A percentile compares a stretch with the other conserved stretches of the same genome.
Evolutionary conservation across 2,888 invertebrate genomes (phyloP).

Genomic region (Torymus texanus): DNA sequence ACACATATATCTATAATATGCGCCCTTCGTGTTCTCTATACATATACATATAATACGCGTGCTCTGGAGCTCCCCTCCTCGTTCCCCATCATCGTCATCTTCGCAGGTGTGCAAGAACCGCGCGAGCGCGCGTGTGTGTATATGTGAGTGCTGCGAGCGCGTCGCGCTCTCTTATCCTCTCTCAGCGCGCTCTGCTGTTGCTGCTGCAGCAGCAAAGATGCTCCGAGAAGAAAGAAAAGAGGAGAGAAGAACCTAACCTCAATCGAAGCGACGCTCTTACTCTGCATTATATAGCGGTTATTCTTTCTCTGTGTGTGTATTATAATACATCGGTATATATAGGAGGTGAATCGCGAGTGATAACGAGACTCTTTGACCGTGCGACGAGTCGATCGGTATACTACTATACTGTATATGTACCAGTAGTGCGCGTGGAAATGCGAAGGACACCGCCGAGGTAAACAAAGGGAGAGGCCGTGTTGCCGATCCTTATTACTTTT

Average conservation of each 20-base stretch:
- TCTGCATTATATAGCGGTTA: neutral
- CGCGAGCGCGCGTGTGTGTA: neutral
- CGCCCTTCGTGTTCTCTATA: constrained; percentile 8
- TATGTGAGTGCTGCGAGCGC: too few relatives aligned
- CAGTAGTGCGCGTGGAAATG: constrained; percentile 8
- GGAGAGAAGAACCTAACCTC: constrained; percentile 47
- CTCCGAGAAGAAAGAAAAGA: neutral
- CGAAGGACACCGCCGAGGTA: constrained; percentile 49
- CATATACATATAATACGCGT: too few relatives aligned
- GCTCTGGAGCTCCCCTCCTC: too few relatives aligned
- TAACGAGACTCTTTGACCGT: neutral
- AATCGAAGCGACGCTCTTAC: constrained; percentile 8
- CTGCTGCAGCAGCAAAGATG: too few relatives aligned
- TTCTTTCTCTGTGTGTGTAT: neutral
- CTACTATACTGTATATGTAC: too few relatives aligned
- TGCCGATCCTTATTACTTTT: too few relatives aligned
- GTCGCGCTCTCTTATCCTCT: too few relatives aligned
- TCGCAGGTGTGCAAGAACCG: neutral
- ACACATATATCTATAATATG: neutral
- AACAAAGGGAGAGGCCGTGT: constrained; percentile 34
- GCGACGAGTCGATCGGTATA: neutral
- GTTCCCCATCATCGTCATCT: neutral
- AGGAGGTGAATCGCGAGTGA: neutral
- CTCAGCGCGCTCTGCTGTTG: too few relatives aligned
- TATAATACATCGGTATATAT: neutral